phyloP scores from a whole-genome alignment of 2,888 invertebrate species.

The Thymelicus lineola region DNA sequence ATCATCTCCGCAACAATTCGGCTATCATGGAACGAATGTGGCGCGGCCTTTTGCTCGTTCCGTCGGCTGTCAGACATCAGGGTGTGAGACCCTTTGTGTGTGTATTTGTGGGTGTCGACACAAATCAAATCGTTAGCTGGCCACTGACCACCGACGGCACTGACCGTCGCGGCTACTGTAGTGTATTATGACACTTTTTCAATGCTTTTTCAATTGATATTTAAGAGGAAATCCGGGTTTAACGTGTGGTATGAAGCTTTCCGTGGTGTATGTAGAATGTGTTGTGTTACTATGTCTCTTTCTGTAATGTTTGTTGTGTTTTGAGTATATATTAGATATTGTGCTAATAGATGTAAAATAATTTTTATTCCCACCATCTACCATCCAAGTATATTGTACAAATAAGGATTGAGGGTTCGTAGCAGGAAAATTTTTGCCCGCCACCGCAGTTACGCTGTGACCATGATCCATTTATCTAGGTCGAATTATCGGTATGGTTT shows the following conservation, averaged over 20 bases:
- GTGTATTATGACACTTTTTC: not conserved
- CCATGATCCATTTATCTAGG: no score
- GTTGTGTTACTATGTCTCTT: not conserved
- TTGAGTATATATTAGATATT: no score
- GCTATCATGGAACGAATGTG: not conserved
- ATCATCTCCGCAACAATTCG: not conserved
- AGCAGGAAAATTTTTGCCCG: no score
- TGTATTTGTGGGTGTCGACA: conserved; percentile 58
- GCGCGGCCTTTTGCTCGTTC: not conserved
- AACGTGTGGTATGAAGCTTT: not conserved
- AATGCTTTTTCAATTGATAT: not conserved
- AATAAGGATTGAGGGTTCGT: no score
- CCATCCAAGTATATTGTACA: no score
- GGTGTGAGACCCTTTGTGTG: conserved; percentile 33
- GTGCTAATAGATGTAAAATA: no score
- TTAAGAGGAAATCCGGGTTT: conserved; percentile 1
- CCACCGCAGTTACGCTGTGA: no score
- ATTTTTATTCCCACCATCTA: no score
- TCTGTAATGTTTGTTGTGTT: no score
- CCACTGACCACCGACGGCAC: conserved; percentile 30
- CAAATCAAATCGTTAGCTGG: conserved; percentile 46
- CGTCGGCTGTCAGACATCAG: not conserved
- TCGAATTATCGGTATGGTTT: no score
- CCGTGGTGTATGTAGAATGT: not conserved
- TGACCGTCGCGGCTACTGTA: not conserved